phyloP scores from a whole-genome alignment of 1,140 invertebrate species.

The Drosophila simulans region DNA sequence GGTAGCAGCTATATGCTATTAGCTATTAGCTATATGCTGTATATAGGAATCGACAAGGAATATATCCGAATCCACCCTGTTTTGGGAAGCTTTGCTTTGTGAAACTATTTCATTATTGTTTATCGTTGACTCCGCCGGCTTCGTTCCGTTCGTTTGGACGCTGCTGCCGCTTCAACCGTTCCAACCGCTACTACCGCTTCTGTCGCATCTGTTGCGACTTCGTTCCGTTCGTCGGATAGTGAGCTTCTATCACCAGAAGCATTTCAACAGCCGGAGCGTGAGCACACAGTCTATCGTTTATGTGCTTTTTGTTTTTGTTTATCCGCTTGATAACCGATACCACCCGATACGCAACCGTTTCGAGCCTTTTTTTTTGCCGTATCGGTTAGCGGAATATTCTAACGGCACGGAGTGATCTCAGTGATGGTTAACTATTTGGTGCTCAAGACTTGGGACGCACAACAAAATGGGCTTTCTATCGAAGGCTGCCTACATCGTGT shows the following conservation, averaged over 20 bases:
- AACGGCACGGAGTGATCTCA: slow-evolving; percentile 21
- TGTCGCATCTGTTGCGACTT: slow-evolving; percentile 2
- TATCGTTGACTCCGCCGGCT: slow-evolving; percentile 38
- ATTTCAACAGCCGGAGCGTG: slow-evolving; percentile 50
- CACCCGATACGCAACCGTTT: slow-evolving; percentile 9
- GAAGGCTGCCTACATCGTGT: slow-evolving; percentile 89
- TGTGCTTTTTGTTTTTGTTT: no score
- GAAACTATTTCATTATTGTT: slow-evolving; percentile 18
- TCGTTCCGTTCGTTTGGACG: slow-evolving; percentile 24
- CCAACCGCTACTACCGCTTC: neutral
- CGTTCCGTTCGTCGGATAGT: slow-evolving; percentile 33
- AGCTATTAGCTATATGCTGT: neutral
- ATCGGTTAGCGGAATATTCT: slow-evolving; percentile 1
- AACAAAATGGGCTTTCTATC: slow-evolving; percentile 88
- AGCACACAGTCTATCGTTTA: slow-evolving; percentile 23
- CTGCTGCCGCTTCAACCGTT: neutral
- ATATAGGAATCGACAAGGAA: neutral
- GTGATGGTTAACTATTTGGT: slow-evolving; percentile 57
- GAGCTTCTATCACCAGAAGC: slow-evolving; percentile 59
- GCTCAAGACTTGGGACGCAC: slow-evolving; percentile 46
- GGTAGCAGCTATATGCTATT: slow-evolving; percentile 4
- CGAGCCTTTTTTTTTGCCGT: neutral
- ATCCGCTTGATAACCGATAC: slow-evolving; percentile 3
- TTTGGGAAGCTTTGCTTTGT: neutral
- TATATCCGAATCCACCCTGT: neutral